Conservation (phyloP, 30 jellyfish, hydroid and myxozoan genomes). For the Catostylus mosaicus region DNA sequence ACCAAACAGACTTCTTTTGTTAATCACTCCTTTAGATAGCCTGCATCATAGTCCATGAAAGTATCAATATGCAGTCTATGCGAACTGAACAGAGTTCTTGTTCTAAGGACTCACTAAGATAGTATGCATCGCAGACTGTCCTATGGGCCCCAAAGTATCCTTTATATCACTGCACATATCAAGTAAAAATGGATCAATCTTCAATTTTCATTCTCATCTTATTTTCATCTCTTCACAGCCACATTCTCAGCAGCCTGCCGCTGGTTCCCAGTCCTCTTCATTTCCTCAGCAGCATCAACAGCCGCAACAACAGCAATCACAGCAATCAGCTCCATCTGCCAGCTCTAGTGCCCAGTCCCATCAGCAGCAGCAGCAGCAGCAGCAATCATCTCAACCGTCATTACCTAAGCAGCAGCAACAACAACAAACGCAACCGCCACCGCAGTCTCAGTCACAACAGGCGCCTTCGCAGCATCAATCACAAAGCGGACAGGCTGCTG, state of each 20-base stretch:
- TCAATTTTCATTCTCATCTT: too few relatives aligned
- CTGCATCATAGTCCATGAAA: too few relatives aligned
- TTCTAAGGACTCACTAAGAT: too few relatives aligned
- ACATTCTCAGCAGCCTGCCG: conserved; percentile 47
- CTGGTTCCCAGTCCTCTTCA: conserved; percentile 56
- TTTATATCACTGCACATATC: too few relatives aligned
- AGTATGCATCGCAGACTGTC: too few relatives aligned
- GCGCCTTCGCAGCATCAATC: conserved; percentile 68
- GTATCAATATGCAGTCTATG: too few relatives aligned
- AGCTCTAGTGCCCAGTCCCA: conserved; percentile 38
- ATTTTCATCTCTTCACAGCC: conserved; percentile 11
- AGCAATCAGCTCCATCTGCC: conserved; percentile 35
- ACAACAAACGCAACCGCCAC: conserved; percentile 23
- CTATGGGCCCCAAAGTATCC: too few relatives aligned
- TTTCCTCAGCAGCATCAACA: conserved; percentile 54
- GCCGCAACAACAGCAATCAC: conserved; percentile 31
- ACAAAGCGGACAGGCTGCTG: conserved; percentile 52
- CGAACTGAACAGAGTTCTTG: too few relatives aligned
- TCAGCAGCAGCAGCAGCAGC: conserved; percentile 26
- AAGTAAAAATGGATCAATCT: too few relatives aligned
- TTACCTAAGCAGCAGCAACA: conserved; percentile 57
- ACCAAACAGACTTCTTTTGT: too few relatives aligned
- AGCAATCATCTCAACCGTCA: conserved; percentile 31
- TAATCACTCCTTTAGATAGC: too few relatives aligned
- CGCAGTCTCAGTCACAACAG: conserved; percentile 42